Evolutionary conservation across 2,797 vertebrate species (phyloP), one percentile per base, ranked within the genome.

Genomic region (Fratercula arctica): DNA sequence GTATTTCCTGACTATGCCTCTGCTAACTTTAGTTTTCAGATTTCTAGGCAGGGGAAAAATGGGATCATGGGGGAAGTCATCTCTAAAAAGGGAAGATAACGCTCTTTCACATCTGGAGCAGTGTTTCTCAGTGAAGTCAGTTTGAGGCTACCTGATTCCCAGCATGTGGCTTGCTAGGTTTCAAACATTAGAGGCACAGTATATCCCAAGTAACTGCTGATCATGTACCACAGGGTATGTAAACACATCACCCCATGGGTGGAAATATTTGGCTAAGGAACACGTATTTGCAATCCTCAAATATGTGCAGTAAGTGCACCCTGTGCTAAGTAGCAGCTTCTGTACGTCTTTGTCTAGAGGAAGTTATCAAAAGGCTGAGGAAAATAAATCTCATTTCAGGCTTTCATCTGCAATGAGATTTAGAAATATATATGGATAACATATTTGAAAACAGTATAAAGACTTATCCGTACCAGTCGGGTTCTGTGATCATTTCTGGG

Each of bases 211-310:
- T 43, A 85, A 25, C 33, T 94, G 61, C 87, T 92, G 90, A 13
- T 95, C 26, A 1, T 80, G 72, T 67, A 57, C 94, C 80, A 77
- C 94, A 93, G 93, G 53, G 18, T 77, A 43, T 72, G 84, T 87
- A 93, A 95, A 94, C 92, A 95, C 72, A 78, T 92, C 84, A 78
- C 78, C 84, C 72, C 75, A 66, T 33, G 78, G 86, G 23, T 95
- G 96, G 88, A 95, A 93, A 87, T 85, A 46, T 66, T 95, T 96
- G 92, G 53, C 64, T 43, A 43, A 85, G 64, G 45, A 89, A 31
- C 39, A 3, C 51, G 86, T 80, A 25, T 48, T 90, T 93, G 35
- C 86, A 54, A 1, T 66, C 84, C 35, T 81, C 83, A 92, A 94
- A 92, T 75, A 69, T 0, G 1, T 10, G 64, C 75, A 91, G 6